These are phyloP conservation scores for Ceraclea dissimilis DNA, from an alignment of 2,888 invertebrate species.

Conservation along the genomic window DNA sequence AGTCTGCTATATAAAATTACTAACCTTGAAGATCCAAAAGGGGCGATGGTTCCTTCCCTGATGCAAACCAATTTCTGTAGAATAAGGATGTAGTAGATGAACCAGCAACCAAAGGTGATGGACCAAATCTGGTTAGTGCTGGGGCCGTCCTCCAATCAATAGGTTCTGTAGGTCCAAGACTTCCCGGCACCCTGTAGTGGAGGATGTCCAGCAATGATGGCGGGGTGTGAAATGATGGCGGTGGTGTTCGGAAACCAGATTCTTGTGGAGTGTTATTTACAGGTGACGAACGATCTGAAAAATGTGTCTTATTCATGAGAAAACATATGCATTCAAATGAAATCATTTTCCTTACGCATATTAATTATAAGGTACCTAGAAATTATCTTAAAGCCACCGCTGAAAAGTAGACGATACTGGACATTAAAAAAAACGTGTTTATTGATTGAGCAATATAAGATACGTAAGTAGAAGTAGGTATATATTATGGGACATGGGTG, in stretches of 20 bases:
- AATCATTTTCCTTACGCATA: too few relatives aligned
- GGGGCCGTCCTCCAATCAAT: slow-evolving; percentile 17
- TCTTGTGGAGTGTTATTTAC: background rate
- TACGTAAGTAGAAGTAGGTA: too few relatives aligned
- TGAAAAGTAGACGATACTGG: too few relatives aligned
- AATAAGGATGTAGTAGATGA: slow-evolving; percentile 24
- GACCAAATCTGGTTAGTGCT: slow-evolving; percentile 12
- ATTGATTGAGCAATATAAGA: too few relatives aligned
- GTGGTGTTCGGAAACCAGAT: slow-evolving; percentile 18
- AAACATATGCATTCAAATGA: too few relatives aligned
- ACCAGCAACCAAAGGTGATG: slow-evolving; percentile 12
- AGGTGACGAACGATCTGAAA: background rate
- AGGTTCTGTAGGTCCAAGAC: slow-evolving; percentile 8
- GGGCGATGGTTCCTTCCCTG: slow-evolving; percentile 38
- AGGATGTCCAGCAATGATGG: slow-evolving; percentile 22
- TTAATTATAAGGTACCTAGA: too few relatives aligned
- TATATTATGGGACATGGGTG: too few relatives aligned
- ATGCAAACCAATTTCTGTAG: slow-evolving; percentile 32
- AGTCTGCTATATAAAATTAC: too few relatives aligned
- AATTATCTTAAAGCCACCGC: too few relatives aligned
- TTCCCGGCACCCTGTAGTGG: slow-evolving; percentile 14
- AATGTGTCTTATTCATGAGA: too few relatives aligned
- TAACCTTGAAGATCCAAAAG: slow-evolving; percentile 59
- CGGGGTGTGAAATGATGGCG: slow-evolving; percentile 13
- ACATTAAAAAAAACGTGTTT: too few relatives aligned